Base-by-base conservation (phyloP, 2,888 invertebrate genomes). In the Lasioglossum vierecki region DNA sequence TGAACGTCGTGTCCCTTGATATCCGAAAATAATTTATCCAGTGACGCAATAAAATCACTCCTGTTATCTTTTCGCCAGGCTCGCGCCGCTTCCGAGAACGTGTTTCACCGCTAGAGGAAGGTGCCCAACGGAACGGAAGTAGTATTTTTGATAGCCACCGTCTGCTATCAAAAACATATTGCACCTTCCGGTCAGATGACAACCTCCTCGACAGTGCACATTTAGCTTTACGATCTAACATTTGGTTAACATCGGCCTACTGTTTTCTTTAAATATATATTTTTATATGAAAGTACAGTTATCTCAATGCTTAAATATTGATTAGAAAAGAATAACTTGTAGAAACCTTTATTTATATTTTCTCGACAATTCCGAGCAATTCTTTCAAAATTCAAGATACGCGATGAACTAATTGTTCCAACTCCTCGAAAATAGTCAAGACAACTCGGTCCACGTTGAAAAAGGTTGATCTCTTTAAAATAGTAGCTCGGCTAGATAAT, bases 111-210 rank as follows among this genome's bases (percentile, higher is more conserved):
- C n/a, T 26, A 72, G 73, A 41, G 76, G 68, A 57, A 73, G 39
- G 49, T 46, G 79, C 26, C 76, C 63, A 44, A 68, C 44, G 57
- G 66, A 76, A 84, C 79, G 80, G 71, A 63, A 86, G 77, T 72
- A 80, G 83, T 86, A 83, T 77, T 83, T 88, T 88, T 88, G 83
- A 79, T 79, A 86, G 72, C 57, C 73, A 75, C 86, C 75, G 68
- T 79, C 73, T 72, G 75, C 77, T 84, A 75, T 75, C 76, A 63
- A 86, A 88, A 77, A 60, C 60, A 13, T 86, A 80, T 77, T 83
- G 80, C 68, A 60, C 70, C 66, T 80, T 79, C 72, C 71, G 77
- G 71, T 82, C 46, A 78, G 75, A 71, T 68, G 71, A 46, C 63
- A 72, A 77, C 35, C 81, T 63, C 30, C 53, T 73, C 76, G 68